These are phyloP conservation scores for Oreotrochilus melanogaster DNA, from an alignment of 2,113 vertebrate genomes.

Conservation along the genomic window DNA sequence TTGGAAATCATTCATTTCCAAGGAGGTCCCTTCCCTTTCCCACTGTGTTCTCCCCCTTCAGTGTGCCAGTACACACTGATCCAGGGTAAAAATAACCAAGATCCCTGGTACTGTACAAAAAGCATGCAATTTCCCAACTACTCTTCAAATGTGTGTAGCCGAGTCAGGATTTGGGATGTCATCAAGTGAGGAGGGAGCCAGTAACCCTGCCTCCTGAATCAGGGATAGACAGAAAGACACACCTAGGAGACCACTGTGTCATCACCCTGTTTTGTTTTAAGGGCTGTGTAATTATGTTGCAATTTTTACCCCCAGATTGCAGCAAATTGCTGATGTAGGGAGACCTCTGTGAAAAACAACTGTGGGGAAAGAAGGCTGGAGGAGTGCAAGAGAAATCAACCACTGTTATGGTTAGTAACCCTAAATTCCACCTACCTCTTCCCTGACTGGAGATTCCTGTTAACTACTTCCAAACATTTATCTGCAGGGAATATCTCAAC, in stretches of 20 bases:
- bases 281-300: rapidly evolving
- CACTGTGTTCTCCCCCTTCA: neutral
- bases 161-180: neutral
- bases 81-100: neutral
- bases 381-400: neutral
- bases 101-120: neutral
- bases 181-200: neutral
- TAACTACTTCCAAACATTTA: neutral
- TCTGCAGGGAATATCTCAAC: neutral
- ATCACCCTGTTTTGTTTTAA: neutral
- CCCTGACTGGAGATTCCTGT: neutral
- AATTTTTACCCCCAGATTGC: neutral
- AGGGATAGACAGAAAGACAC: neutral
- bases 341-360: neutral
- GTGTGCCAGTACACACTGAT: neutral
- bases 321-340: neutral
- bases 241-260: neutral
- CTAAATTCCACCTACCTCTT: neutral
- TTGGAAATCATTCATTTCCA: neutral
- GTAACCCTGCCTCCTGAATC: neutral
- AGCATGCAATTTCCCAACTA: neutral
- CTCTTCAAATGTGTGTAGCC: rapidly evolving
- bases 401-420: rapidly evolving
- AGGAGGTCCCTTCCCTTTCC: neutral
- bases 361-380: neutral